Conservation (phyloP, 2,888 invertebrate species). For the Brachypterus glaber region DNA sequence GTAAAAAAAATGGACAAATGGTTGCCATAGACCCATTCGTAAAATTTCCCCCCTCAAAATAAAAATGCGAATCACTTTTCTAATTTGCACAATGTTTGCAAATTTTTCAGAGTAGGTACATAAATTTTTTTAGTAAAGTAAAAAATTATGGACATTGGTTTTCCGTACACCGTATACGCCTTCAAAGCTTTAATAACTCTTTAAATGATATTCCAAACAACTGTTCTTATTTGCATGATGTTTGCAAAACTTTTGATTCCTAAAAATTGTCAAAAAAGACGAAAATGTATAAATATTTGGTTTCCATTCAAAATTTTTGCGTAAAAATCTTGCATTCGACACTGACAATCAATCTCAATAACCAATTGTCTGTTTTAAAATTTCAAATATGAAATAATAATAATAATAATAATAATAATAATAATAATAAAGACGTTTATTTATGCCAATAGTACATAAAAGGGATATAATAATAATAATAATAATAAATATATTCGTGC, state of each 20-base stretch:
- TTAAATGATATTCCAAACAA: not conserved
- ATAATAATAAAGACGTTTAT: too few relatives aligned
- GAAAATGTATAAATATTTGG: not conserved
- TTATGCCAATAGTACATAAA: too few relatives aligned
- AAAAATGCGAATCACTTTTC: too few relatives aligned
- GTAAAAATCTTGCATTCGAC: not conserved
- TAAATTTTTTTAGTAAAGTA: not conserved
- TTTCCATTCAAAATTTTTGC: not conserved
- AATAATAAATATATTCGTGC: constrained; percentile 1
- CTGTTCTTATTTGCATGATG: not conserved
- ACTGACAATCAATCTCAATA: constrained; percentile 1
- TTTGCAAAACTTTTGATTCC: not conserved
- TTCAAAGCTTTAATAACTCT: not conserved
- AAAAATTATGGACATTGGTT: constrained; percentile 1
- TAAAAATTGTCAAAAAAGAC: not conserved
- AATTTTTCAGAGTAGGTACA: not conserved
- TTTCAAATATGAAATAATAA: not conserved
- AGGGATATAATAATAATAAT: too few relatives aligned
- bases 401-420: too few relatives aligned
- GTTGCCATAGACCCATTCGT: too few relatives aligned
- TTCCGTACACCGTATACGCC: not conserved
- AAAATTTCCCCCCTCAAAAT: too few relatives aligned
- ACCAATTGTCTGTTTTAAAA: not conserved
- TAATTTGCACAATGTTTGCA: not conserved
- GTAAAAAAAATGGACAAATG: too few relatives aligned